These are phyloP conservation scores for Folsomia candida DNA, from an alignment of 2,888 invertebrate species.

Conservation along the genomic window DNA sequence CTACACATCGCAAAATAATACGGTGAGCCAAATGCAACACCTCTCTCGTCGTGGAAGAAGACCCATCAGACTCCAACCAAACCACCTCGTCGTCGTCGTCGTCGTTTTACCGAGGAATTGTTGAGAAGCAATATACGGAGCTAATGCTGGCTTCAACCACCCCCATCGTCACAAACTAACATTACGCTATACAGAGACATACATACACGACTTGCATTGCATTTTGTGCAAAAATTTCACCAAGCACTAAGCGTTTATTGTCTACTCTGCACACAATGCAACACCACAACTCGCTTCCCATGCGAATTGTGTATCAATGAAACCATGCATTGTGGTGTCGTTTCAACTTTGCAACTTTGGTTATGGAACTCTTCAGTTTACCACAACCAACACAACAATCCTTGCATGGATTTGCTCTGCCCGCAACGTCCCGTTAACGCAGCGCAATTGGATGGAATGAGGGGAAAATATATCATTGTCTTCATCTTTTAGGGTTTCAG, in stretches of 20 bases:
- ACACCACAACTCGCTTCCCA: background rate
- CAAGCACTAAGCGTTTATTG: background rate
- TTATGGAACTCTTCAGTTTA: background rate
- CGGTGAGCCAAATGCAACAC: background rate
- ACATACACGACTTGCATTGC: background rate
- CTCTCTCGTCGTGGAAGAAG: too few relatives aligned
- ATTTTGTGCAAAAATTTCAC: background rate
- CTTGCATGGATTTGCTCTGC: conserved; percentile 1
- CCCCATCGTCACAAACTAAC: background rate
- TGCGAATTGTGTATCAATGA: background rate
- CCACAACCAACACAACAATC: conserved; percentile 2
- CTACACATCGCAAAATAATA: too few relatives aligned
- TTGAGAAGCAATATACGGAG: too few relatives aligned
- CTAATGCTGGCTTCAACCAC: background rate
- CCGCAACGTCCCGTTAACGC: conserved; percentile 14
- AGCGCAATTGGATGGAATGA: conserved; percentile 6
- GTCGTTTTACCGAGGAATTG: too few relatives aligned
- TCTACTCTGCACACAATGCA: background rate
- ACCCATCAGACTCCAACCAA: too few relatives aligned
- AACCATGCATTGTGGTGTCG: background rate
- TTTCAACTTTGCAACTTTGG: background rate
- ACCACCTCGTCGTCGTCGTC: too few relatives aligned
- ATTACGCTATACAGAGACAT: too few relatives aligned
- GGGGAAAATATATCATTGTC: conserved; percentile 17
- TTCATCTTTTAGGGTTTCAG: background rate